Percentiles rank a stretch among this genome's conserved stretches.
phyloP scores from a whole-genome alignment of 23 tunicate genomes.

The Trididemnum nubilum region DNA sequence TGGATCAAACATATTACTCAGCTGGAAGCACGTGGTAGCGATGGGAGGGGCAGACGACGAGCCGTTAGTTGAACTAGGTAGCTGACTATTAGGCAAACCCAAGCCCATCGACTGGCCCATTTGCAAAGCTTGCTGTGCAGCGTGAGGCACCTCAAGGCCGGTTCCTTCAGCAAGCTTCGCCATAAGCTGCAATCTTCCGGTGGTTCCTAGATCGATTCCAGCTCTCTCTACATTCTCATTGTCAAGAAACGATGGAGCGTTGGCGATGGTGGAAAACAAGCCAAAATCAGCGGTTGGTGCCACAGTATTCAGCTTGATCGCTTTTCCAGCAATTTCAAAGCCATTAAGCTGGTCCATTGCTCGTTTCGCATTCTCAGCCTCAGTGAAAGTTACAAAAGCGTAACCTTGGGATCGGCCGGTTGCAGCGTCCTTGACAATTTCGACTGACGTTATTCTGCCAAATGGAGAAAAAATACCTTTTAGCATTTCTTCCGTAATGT shows the following conservation, averaged over 20 bases:
- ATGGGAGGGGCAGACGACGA: constrained; percentile 62
- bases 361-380: constrained; percentile 80
- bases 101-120: constrained; percentile 90
- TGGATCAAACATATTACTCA: constrained; percentile 94
- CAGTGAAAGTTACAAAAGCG: constrained; percentile 88
- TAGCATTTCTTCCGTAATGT: constrained; percentile 94
- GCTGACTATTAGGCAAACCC: constrained; percentile 46
- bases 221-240: constrained; percentile 89
- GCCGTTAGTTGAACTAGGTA: neutral
- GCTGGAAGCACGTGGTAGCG: constrained; percentile 93
- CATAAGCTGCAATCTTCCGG: constrained; percentile 91
- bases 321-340: constrained; percentile 92
- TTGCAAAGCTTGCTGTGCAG: constrained; percentile 76
- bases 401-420: constrained; percentile 73
- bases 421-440: constrained; percentile 73
- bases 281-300: constrained; percentile 39
- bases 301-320: constrained; percentile 71
- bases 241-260: constrained; percentile 84
- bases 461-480: constrained; percentile 92
- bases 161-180: constrained; percentile 97
- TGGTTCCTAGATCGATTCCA: constrained; percentile 90
- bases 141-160: constrained; percentile 77
- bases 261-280: constrained; percentile 46
- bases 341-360: constrained; percentile 92
- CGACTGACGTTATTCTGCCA: constrained; percentile 82